A percentile compares a stretch with the other conserved stretches of the same genome.
Evolutionary conservation across 2,888 invertebrate species (phyloP).

Genomic region (Sipha maydis): DNA sequence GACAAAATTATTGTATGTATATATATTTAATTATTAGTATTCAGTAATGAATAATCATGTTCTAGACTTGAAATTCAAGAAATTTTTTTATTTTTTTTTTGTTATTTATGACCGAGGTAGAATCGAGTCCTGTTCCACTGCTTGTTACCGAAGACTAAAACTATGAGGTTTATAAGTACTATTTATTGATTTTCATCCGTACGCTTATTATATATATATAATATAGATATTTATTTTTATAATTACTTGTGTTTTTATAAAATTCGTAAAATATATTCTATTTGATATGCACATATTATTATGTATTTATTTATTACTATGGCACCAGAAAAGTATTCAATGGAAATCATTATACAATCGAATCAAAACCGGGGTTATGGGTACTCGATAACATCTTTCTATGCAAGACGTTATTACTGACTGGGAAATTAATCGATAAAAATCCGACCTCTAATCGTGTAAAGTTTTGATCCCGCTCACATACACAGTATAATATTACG

Average conservation of each 20-base stretch:
- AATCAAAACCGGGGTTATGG: slow-evolving; percentile 31
- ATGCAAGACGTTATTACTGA: slow-evolving; percentile 32
- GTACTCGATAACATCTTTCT: slow-evolving; percentile 37
- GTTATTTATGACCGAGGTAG: neutral
- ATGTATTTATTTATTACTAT: neutral
- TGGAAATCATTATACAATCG: slow-evolving; percentile 34
- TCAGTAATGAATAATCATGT: slow-evolving; percentile 12
- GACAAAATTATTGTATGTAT: neutral
- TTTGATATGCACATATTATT: neutral
- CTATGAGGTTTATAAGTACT: neutral
- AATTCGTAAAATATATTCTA: neutral
- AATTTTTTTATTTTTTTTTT: neutral
- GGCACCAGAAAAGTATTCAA: slow-evolving; percentile 7
- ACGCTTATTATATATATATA: no score
- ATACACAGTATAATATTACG: neutral
- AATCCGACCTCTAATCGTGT: slow-evolving; percentile 47
- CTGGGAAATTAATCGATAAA: slow-evolving; percentile 36
- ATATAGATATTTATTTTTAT: neutral
- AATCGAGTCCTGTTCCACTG: neutral
- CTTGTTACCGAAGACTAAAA: neutral
- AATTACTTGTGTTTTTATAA: neutral
- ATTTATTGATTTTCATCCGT: neutral
- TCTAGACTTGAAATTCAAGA: neutral
- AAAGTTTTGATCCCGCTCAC: slow-evolving; percentile 1
- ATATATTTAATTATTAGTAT: neutral